Evolutionary conservation across 1,140 invertebrate genomes (phyloP).

Genomic region (Cyrtorhinus lividipennis): DNA sequence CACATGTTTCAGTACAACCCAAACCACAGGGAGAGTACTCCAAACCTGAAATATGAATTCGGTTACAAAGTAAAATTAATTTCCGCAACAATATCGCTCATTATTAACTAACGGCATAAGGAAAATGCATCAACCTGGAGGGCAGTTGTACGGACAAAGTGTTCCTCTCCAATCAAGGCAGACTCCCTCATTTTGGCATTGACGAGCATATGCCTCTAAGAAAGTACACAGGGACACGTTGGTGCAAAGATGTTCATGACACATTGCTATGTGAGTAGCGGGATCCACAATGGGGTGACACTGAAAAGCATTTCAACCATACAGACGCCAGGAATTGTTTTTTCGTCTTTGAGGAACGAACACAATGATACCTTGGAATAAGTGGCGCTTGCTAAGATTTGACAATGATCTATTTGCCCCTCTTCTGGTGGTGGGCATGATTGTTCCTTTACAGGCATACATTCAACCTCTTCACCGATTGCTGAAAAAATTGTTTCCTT

Average conservation of each 20-base stretch:
- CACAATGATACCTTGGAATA: constrained; percentile 45
- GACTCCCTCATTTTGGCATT: constrained; percentile 48
- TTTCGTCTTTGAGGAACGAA: too few relatives aligned
- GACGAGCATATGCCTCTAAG: constrained; percentile 54
- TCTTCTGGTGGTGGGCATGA: constrained; percentile 31
- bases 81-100: too few relatives aligned
- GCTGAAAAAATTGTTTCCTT: constrained; percentile 9
- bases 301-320: constrained; percentile 33
- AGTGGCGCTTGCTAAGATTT: constrained; percentile 41
- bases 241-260: constrained; percentile 48
- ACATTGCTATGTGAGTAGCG: constrained; percentile 44
- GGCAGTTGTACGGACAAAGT: constrained; percentile 44
- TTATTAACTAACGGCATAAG: too few relatives aligned
- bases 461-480: constrained; percentile 23
- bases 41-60: constrained; percentile 35
- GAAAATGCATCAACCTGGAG: too few relatives aligned
- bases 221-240: constrained; percentile 40
- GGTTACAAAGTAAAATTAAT: too few relatives aligned
- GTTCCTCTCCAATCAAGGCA: constrained; percentile 53
- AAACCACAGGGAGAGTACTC: constrained; percentile 49
- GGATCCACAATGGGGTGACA: constrained; percentile 60
- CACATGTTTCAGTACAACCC: constrained; percentile 55
- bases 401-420: constrained; percentile 39
- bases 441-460: constrained; percentile 16
- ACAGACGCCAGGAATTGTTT: too few relatives aligned